Evolutionary conservation across 2,113 vertebrate genomes (phyloP), one percentile per base, ranked within the genome.

Genomic region (Spilogale gracilis): DNA sequence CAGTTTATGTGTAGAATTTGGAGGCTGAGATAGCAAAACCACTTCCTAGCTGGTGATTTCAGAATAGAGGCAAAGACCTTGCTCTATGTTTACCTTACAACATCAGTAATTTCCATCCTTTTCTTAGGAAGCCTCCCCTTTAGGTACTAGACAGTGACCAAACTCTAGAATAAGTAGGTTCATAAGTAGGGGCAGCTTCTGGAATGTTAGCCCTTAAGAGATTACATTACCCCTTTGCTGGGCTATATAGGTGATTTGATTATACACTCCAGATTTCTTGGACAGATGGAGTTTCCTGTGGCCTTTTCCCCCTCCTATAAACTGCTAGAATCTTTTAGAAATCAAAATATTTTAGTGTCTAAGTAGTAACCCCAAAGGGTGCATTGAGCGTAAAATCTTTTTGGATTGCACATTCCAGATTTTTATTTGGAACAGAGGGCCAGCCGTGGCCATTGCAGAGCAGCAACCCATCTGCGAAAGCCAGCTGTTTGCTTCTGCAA

Each of bases 261-360:
- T 67, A 60, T 27, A 76, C 0, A 9, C n/a, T 69, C 13, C 0
- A 10, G 20, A 32, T 80, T 94, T 95, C 74, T 83, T 21, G 50
- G 56, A 85, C 11, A 92, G 23, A 20, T 16, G 18, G 61, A 50
- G 60, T 88, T 95, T 94, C 45, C 27, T 23, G 0, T 14, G 32
- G 17, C 10, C 20, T 27, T 23, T 23, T 1, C 0, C 2, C 1
- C 6, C 4, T 9, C n/a, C 18, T 21, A 2, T 3, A 81, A 92
- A 6, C 58, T 8, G 38, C 50, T 61, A 87, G 67, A 85, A 89
- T 78, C n/a, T 25, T 45, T 38, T 60, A 50, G 27, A 69, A 96
- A 79, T 52, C 30, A 58, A 82, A 83, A 73, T 60, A 43, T 50
- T 74, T 74, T 50, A 6, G 3, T 38, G 21, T 69, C 50, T 87